Evolutionary conservation across 1,140 invertebrate species (phyloP), one percentile per base, ranked within the genome.

Genomic region (Micrasema minimum): DNA sequence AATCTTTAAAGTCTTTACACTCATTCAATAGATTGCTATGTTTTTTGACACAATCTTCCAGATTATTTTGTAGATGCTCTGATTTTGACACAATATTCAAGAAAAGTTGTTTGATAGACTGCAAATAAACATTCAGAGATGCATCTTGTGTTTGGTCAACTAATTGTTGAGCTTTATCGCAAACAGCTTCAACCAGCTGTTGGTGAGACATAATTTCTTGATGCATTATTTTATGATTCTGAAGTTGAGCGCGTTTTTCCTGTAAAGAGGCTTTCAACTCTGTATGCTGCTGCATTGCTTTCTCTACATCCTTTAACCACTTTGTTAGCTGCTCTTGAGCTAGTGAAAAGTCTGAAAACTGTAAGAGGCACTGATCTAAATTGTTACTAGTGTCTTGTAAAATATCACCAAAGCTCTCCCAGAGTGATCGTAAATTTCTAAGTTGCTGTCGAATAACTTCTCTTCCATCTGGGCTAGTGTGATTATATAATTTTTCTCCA

Each of bases 121-220:
- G 89, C 0, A 97, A 81, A 79, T 95, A 96, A 4, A 93, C 88
- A 79, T 95, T 93, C 50, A 97, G 80, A 1, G 93, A 92, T 45
- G 90, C 91, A 76, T 96, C 94, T 78, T 95, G 91, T 2, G 94
- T 96, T 82, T 96, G 91, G 79, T 96, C 91, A 7, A 96, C 92
- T 22, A 98, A 83, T 51, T 93, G 89, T 77, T 95, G 92, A 9
- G 96, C 96, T 81, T 96, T 96, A 66, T 96, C 94, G 79, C 93
- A 95, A 16, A 98, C 93, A 66, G 91, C 90, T 78, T 97, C 94
- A 0, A 98, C 92, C 0, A 97, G 81, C 55, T 90, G 88, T 79
- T 96, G 93, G 84, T 97, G 95, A 0, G 93, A 94, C 83, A 94
- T 90, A 51, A 99, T 97, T 83, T 98, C 96, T 82, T 98, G 95